Evolutionary conservation across 2,888 invertebrate genomes (phyloP), one percentile per base, ranked within the genome.

Genomic region (Scaptomyza tumidula): DNA sequence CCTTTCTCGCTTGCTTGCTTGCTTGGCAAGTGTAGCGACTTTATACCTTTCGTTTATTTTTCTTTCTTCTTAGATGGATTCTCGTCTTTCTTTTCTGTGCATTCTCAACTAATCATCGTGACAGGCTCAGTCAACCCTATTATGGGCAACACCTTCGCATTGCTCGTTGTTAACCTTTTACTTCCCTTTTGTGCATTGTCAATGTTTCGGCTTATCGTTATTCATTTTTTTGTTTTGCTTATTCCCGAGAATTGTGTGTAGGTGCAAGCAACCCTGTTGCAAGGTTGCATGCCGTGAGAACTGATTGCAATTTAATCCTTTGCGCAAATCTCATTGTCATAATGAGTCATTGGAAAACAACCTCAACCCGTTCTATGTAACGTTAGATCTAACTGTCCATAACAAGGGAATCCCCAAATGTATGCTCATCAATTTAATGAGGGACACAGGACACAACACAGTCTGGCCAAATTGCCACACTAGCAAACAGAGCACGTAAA

Each of bases 261-360:
- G 69, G 68, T 45, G 59, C 41, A 50, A 24, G 50, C 27, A 54
- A 48, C 55, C 41, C 16, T 43, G 48, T 64, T 58, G 74, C 71
- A 86, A 88, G 81, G 80, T 88, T 86, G 62, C 80, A 80, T 79
- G 65, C 64, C 79, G 71, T 79, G 77, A 72, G 71, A 83, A 87
- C 74, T 72, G 71, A 69, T 69, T 71, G 73, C 73, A 66, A 75
- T 69, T 79, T 71, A 82, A 87, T 76, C 79, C 80, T 78, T 80
- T 78, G 78, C 78, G 78, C 78, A 72, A 77, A 59, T 49, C 55
- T 19, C 55, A 54, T 31, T 41, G 39, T 13, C 59, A 54, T 54
- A 53, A 66, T 68, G 68, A 67, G 33, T 70, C 75, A 74, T 54
- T 55, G 44, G 50, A 16, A 19, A 49, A 49, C 50, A 49, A 37